Percentiles rank a stretch among this genome's conserved stretches.
These are phyloP conservation scores for Cryptocheilus praepositus DNA, from an alignment of 2,888 invertebrate species.

Conservation along the genomic window DNA sequence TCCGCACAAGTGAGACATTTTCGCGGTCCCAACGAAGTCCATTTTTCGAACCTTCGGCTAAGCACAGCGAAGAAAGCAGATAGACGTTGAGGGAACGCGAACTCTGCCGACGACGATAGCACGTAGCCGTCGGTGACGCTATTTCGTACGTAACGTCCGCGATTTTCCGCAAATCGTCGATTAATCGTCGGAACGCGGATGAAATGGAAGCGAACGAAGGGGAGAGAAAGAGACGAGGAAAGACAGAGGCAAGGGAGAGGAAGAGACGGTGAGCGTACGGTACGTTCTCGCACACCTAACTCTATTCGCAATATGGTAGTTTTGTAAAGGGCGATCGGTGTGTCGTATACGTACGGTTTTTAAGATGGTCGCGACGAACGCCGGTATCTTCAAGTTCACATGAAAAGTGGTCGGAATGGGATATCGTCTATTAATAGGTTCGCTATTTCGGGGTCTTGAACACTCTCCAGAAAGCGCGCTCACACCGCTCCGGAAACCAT, in stretches of 20 bases:
- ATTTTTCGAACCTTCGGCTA: too few relatives aligned
- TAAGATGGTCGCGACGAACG: conserved; percentile 37
- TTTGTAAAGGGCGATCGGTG: neutral
- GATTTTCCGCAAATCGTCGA: too few relatives aligned
- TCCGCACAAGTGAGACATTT: too few relatives aligned
- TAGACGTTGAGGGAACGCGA: too few relatives aligned
- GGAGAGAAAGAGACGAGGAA: too few relatives aligned
- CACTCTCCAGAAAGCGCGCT: conserved; percentile 53
- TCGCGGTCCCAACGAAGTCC: too few relatives aligned
- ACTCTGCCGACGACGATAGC: conserved; percentile 3
- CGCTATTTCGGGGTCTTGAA: conserved; percentile 60
- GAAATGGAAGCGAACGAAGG: neutral
- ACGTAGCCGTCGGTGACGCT: too few relatives aligned
- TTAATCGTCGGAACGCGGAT: neutral
- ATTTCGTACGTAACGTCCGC: too few relatives aligned
- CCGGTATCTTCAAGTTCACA: conserved; percentile 64
- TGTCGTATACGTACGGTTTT: conserved; percentile 51
- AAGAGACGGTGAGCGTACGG: neutral
- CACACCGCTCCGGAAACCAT: conserved; percentile 51
- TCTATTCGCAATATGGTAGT: neutral
- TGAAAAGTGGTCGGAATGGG: conserved; percentile 60
- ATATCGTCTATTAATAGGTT: conserved; percentile 61
- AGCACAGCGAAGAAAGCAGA: too few relatives aligned
- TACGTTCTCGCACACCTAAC: neutral
- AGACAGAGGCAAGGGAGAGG: neutral